Evolutionary conservation across 2,113 vertebrate genomes (phyloP).

Genomic region (Riparia riparia): DNA sequence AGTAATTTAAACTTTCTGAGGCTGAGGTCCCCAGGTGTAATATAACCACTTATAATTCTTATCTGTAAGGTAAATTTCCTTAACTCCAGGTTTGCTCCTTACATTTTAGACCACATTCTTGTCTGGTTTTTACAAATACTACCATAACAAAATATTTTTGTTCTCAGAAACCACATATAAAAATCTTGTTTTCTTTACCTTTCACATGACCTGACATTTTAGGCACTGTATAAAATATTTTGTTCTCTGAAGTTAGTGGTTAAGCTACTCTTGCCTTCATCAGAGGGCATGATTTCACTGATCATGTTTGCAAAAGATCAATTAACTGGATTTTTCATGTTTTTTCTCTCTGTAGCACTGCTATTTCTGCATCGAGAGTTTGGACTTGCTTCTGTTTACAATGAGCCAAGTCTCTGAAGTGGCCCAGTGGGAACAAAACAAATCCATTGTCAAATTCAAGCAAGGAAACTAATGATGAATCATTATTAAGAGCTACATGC

Average conservation of each 20-base stretch:
- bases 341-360: neutral
- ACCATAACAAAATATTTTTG: neutral
- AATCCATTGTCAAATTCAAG: conserved; percentile 12
- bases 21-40: neutral
- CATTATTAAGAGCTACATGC: neutral
- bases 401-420: neutral
- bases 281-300: neutral
- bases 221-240: neutral
- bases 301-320: neutral
- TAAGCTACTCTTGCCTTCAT: neutral
- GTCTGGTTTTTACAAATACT: neutral
- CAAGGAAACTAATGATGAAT: neutral
- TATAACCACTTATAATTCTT: neutral
- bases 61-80: neutral
- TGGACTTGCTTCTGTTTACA: neutral
- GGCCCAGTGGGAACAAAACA: conserved; percentile 6
- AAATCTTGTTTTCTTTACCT: neutral
- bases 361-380: neutral
- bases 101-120: neutral
- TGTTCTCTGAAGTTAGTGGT: neutral
- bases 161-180: neutral
- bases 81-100: neutral
- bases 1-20: neutral
- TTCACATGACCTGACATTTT: neutral
- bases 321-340: neutral